Conservation (phyloP, 2,888 invertebrate species). For the Amphipoea lucens region DNA sequence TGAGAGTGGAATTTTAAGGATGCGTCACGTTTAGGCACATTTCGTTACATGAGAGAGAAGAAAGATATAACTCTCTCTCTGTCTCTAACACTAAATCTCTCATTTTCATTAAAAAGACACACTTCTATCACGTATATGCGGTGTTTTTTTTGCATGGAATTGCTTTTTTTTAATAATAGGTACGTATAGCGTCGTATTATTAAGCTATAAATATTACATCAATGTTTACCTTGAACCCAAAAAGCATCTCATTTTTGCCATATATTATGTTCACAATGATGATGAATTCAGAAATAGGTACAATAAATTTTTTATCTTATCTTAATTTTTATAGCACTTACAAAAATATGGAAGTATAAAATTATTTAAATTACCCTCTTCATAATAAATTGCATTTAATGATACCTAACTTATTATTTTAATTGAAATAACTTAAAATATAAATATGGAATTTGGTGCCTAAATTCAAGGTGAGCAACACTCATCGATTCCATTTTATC, state of each 20-base stretch:
- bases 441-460: not conserved
- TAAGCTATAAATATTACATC: not conserved
- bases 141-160: not conserved
- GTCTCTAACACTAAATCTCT: not conserved
- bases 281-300: constrained; percentile 1
- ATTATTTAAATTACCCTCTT: constrained; percentile 37
- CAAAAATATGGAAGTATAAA: constrained; percentile 2
- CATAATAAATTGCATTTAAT: constrained; percentile 36
- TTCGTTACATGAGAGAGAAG: not conserved
- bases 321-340: constrained; percentile 13
- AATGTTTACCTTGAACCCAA: not conserved
- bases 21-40: not conserved
- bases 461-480: constrained; percentile 27
- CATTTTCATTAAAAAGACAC: not conserved
- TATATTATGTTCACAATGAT: not conserved
- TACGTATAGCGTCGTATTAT: not conserved
- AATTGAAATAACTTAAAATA: constrained; percentile 12
- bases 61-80: not conserved
- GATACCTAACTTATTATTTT: constrained; percentile 29
- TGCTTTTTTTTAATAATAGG: not conserved
- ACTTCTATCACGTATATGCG: not conserved
- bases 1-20: not conserved
- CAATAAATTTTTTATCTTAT: constrained; percentile 14
- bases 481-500: constrained; percentile 29
- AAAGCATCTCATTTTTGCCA: not conserved